A percentile compares a stretch with the other conserved stretches of the same genome.
phyloP scores from a whole-genome alignment of 2,888 invertebrate genomes.

The Patella pellucida region DNA sequence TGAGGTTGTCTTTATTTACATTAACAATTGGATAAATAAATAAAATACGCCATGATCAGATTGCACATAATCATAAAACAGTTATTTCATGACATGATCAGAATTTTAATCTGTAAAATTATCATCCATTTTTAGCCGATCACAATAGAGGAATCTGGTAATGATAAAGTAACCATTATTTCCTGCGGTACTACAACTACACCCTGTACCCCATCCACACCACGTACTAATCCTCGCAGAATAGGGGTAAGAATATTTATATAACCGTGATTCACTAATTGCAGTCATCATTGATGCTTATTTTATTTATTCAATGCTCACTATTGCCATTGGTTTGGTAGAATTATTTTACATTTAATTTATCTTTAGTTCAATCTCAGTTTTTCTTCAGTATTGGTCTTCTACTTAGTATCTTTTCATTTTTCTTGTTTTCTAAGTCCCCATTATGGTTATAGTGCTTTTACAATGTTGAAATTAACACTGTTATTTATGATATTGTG shows the following conservation, averaged over 20 bases:
- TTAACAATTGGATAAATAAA: too few species aligned
- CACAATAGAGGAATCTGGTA: slow-evolving; percentile 17
- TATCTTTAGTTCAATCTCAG: too few species aligned
- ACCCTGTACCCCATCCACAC: neutral
- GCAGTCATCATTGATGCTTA: too few species aligned
- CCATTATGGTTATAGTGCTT: neutral
- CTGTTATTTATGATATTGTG: slow-evolving; percentile 15
- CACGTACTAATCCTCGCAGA: neutral
- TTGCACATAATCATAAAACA: too few species aligned
- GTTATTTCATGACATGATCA: neutral
- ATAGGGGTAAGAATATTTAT: slow-evolving; percentile 1
- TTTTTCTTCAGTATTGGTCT: too few species aligned
- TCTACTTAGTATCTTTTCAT: too few species aligned
- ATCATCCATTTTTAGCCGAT: slow-evolving; percentile 13
- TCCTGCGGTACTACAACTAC: slow-evolving; percentile 13
- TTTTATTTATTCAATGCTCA: too few species aligned
- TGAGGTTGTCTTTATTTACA: neutral
- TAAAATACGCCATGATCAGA: too few species aligned
- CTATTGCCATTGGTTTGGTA: too few species aligned
- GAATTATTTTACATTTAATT: too few species aligned
- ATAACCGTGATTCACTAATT: too few species aligned
- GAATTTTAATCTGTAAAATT: neutral
- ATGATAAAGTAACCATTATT: slow-evolving; percentile 27
- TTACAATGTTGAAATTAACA: neutral
- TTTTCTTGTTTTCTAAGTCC: too few species aligned